Percentiles rank a stretch among this genome's conserved stretches.
These are phyloP conservation scores for Palythoa grandiflora DNA, from an alignment of 92 coral and sea anemone species.

Conservation along the genomic window DNA sequence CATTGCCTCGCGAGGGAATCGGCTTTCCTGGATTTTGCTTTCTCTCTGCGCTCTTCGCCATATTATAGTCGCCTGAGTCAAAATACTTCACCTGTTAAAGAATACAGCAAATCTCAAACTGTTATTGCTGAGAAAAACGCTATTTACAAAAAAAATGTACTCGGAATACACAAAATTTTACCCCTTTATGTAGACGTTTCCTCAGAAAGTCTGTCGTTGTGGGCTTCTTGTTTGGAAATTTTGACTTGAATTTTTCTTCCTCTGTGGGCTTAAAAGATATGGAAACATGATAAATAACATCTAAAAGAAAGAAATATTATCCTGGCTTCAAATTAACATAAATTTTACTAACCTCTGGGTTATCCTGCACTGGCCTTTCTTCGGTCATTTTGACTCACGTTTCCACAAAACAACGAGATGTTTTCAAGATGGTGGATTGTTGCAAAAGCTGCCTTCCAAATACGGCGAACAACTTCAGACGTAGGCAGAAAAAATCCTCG, in stretches of 20 bases:
- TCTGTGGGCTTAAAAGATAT: slow-evolving; percentile 74
- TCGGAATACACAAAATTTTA: background rate
- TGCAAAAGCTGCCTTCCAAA: background rate
- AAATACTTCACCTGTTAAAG: slow-evolving; percentile 89
- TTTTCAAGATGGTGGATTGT: slow-evolving; percentile 28
- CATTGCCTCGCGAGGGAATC: slow-evolving; percentile 58
- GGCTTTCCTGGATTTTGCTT: slow-evolving; percentile 72
- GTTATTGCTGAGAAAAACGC: background rate
- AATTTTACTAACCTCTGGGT: slow-evolving; percentile 27
- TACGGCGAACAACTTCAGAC: slow-evolving; percentile 6
- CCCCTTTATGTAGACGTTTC: slow-evolving; percentile 95
- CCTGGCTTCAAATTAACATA: background rate
- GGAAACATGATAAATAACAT: background rate
- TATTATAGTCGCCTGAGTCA: slow-evolving; percentile 96
- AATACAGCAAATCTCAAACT: background rate
- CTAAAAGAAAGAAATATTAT: too few relatives aligned
- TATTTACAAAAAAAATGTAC: background rate
- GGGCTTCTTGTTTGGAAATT: slow-evolving; percentile 91
- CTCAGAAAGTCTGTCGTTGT: slow-evolving; percentile 85
- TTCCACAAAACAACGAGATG: background rate
- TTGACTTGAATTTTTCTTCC: slow-evolving; percentile 89
- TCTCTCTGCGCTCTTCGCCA: slow-evolving; percentile 96
- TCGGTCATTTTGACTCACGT: slow-evolving; percentile 25
- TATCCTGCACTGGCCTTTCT: slow-evolving; percentile 17
- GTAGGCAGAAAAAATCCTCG: background rate